Percentiles rank a stretch among this genome's conserved stretches.
Conservation (phyloP, 2,888 invertebrate species). For the Pterobdella sp. region DNA sequence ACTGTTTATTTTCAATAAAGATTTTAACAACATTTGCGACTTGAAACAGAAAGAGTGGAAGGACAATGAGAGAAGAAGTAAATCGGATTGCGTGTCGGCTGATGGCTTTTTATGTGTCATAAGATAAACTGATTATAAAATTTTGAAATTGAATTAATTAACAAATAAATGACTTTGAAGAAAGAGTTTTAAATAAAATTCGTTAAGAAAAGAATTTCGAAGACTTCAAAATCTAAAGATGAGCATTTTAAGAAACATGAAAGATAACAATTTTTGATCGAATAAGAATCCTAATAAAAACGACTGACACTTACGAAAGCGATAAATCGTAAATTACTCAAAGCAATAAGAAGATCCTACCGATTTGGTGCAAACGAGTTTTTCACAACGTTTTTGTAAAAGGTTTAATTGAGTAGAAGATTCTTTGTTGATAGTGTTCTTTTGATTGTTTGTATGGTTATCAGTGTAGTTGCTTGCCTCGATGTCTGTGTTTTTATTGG, state of each 20-base stretch:
- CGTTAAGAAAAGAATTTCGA: too few species aligned
- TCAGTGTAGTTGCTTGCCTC: not conserved
- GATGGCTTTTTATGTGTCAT: not conserved
- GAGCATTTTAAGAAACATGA: too few species aligned
- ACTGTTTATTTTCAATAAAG: not conserved
- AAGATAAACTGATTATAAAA: not conserved
- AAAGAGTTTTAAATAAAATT: too few species aligned
- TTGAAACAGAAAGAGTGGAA: not conserved
- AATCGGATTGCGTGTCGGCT: not conserved
- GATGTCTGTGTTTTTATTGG: too few species aligned
- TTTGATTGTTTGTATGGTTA: not conserved
- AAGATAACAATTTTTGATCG: too few species aligned
- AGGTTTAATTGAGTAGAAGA: not conserved
- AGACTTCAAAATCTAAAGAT: too few species aligned
- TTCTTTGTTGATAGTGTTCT: not conserved
- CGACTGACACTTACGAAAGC: too few species aligned
- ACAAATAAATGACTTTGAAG: too few species aligned
- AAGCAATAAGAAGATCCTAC: not conserved
- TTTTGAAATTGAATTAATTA: too few species aligned
- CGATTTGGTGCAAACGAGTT: slow-evolving; percentile 12
- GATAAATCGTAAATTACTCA: not conserved
- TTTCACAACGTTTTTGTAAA: not conserved
- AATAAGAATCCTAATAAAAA: too few species aligned
- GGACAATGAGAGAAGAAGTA: not conserved
- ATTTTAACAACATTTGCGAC: not conserved